Percentiles rank a stretch among this genome's conserved stretches.
Conservation (phyloP, 2,797 vertebrate species). For the Bradypodion ventrale region DNA sequence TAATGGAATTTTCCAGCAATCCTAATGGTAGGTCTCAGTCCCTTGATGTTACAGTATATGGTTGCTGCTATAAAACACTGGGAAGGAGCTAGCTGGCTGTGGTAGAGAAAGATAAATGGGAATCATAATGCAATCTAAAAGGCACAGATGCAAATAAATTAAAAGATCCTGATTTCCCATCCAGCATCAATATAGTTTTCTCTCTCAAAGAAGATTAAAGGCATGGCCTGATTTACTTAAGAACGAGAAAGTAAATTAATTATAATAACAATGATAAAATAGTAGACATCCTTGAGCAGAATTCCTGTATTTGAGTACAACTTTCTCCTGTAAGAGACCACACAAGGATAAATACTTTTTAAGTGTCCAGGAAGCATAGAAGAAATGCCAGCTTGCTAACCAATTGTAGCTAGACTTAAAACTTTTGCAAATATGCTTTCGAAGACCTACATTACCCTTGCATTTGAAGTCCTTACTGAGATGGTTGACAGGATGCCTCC, state of each 20-base stretch:
- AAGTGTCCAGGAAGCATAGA: no score
- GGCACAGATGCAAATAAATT: conserved; percentile 45
- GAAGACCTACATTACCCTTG: conserved; percentile 64
- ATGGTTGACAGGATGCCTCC: conserved; percentile 27
- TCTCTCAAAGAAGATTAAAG: conserved; percentile 66
- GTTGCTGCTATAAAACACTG: not conserved
- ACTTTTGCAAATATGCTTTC: conserved; percentile 58
- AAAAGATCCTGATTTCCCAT: conserved; percentile 41
- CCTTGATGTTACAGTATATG: not conserved
- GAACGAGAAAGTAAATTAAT: conserved; percentile 42
- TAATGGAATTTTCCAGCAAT: conserved; percentile 26
- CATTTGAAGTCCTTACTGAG: conserved; percentile 60
- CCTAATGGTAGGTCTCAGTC: not conserved
- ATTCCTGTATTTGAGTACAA: conserved; percentile 46
- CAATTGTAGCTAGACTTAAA: conserved; percentile 58
- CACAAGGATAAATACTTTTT: conserved; percentile 21
- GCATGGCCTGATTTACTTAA: conserved; percentile 32
- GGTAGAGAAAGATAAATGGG: not conserved
- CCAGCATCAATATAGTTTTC: conserved; percentile 52
- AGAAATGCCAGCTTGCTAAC: conserved; percentile 45
- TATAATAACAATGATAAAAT: not conserved
- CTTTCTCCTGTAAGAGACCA: conserved; percentile 16
- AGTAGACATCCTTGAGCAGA: conserved; percentile 59
- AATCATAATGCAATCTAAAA: conserved; percentile 30
- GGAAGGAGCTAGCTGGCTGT: no score